Evolutionary conservation across 2,888 invertebrate species (phyloP).

Genomic region (Polymixis lichenea): DNA sequence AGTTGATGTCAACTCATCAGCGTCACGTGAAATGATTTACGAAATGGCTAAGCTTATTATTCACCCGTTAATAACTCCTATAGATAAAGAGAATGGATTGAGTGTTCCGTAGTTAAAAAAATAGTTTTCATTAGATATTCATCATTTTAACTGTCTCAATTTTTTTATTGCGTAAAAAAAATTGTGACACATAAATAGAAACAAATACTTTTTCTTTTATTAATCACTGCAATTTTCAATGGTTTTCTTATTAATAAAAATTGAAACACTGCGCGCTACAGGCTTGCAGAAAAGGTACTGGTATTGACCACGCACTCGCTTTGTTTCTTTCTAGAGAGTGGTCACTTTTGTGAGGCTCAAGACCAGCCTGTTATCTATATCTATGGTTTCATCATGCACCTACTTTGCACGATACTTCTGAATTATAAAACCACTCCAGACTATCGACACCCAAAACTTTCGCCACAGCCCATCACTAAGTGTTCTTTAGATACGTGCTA

Average conservation of each 20-base stretch:
- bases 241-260: background rate
- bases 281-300: background rate
- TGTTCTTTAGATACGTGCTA: conserved; percentile 76
- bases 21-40: background rate
- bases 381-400: background rate
- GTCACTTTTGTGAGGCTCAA: background rate
- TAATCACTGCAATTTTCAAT: background rate
- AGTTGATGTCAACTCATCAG: background rate
- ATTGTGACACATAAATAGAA: too few relatives aligned
- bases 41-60: background rate
- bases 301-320: background rate
- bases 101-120: background rate
- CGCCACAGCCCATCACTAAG: conserved; percentile 68
- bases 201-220: background rate
- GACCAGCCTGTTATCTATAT: background rate
- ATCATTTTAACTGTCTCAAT: background rate
- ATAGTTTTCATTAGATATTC: background rate
- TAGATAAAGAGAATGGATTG: background rate
- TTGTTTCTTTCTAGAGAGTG: background rate
- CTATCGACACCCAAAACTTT: conserved; percentile 47
- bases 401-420: background rate
- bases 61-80: background rate
- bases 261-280: background rate
- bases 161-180: too few relatives aligned
- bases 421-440: background rate